Conservation (phyloP, 1,140 invertebrate genomes). For the Oryctes rhinoceros region DNA sequence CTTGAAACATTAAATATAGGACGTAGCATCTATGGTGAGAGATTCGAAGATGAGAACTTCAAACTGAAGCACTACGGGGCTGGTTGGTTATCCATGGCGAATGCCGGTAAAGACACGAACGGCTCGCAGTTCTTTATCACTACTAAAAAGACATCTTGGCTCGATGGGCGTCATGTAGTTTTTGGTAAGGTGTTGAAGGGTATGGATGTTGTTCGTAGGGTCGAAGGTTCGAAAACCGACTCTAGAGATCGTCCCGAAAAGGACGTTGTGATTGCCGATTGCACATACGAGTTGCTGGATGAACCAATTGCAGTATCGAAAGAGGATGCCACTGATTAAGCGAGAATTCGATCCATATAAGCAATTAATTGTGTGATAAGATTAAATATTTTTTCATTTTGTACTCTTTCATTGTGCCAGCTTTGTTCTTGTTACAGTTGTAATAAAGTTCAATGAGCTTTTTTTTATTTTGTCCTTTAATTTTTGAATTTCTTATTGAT, state of each 20-base stretch:
- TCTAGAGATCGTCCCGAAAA: slow-evolving; percentile 78
- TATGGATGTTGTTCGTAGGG: slow-evolving; percentile 89
- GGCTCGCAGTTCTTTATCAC: slow-evolving; percentile 99
- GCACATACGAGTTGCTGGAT: slow-evolving; percentile 72
- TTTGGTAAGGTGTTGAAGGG: slow-evolving; percentile 94
- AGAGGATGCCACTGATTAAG: slow-evolving; percentile 78
- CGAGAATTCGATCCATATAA: slow-evolving; percentile 29
- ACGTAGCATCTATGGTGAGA: slow-evolving; percentile 91
- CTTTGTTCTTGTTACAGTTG: background rate
- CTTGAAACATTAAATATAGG: slow-evolving; percentile 64
- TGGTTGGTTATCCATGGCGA: slow-evolving; percentile 97
- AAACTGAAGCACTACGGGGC: slow-evolving; percentile 96
- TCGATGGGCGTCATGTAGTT: slow-evolving; percentile 96
- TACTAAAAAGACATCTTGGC: slow-evolving; percentile 89
- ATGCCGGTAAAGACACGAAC: slow-evolving; percentile 96
- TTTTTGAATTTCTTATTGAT: background rate
- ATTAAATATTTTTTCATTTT: slow-evolving; percentile 41
- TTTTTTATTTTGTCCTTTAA: background rate
- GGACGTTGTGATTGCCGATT: slow-evolving; percentile 82
- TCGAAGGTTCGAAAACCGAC: slow-evolving; percentile 81
- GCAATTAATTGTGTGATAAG: slow-evolving; percentile 42
- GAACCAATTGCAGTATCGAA: slow-evolving; percentile 84
- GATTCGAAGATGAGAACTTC: slow-evolving; percentile 97
- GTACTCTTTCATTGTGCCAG: slow-evolving; percentile 8
- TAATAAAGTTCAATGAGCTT: slow-evolving; percentile 10